These are phyloP conservation scores for Hydrochoerus hydrochaeris DNA, from an alignment of 2,113 vertebrate genomes.

Conservation along the genomic window DNA sequence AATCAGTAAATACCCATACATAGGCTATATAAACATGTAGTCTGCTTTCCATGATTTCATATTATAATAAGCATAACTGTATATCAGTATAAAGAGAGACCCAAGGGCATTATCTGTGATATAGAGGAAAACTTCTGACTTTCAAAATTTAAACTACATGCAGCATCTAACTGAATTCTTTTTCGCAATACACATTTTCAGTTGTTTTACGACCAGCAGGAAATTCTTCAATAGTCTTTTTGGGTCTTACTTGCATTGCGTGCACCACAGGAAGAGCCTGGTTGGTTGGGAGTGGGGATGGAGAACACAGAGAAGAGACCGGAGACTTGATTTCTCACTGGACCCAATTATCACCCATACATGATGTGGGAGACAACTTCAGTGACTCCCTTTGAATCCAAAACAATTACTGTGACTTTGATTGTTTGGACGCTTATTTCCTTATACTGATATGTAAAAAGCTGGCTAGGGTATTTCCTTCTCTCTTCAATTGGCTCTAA, in stretches of 20 bases:
- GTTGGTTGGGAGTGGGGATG: not conserved
- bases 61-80: not conserved
- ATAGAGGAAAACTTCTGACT: not conserved
- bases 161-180: not conserved
- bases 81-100: not conserved
- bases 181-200: not conserved
- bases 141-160: slow-evolving; percentile 17
- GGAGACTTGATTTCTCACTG: not conserved
- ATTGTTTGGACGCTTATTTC: too few relatives aligned
- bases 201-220: not conserved
- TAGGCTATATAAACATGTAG: not conserved
- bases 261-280: not conserved
- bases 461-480: too few relatives aligned
- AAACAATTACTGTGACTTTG: too few relatives aligned
- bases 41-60: not conserved
- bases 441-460: too few relatives aligned
- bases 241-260: not conserved
- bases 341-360: not conserved
- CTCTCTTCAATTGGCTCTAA: too few relatives aligned
- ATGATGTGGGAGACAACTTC: too few relatives aligned
- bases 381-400: too few relatives aligned
- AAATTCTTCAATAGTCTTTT: not conserved
- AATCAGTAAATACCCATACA: not conserved
- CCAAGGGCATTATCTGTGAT: not conserved
- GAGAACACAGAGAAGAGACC: not conserved